Conservation (phyloP, 2,797 vertebrate genomes). For the Urocyon cinereoargenteus region DNA sequence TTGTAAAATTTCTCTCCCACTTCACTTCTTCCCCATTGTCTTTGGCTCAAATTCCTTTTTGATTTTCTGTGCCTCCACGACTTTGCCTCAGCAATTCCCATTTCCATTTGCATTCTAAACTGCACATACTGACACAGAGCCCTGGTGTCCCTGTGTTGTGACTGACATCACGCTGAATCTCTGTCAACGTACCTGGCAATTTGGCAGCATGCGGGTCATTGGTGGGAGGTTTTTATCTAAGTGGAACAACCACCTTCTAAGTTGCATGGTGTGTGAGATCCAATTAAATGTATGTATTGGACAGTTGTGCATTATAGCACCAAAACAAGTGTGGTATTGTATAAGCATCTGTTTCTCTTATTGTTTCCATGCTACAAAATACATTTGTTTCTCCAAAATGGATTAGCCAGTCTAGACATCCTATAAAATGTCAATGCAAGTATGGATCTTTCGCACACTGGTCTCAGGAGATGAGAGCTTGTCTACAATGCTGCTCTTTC, state of each 20-base stretch:
- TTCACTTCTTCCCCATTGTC: neutral
- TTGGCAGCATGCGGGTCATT: neutral
- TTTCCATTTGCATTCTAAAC: neutral
- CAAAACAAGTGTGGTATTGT: neutral
- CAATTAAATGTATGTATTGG: neutral
- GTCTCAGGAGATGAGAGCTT: conserved; percentile 83
- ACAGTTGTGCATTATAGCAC: neutral
- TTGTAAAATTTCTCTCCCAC: neutral
- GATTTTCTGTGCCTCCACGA: neutral
- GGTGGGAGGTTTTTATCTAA: neutral
- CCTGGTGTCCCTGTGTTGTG: neutral
- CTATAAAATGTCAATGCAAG: conserved; percentile 86
- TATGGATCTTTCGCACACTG: conserved; percentile 82
- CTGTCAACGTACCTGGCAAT: neutral
- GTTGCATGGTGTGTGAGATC: neutral
- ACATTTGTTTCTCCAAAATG: conserved; percentile 84
- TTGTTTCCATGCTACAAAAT: conserved; percentile 79
- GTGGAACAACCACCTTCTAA: neutral
- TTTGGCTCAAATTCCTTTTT: conserved; percentile 41
- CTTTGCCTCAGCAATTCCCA: neutral
- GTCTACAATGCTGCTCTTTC: conserved; percentile 76
- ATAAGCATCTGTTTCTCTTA: conserved; percentile 3
- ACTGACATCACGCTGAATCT: conserved; percentile 58
- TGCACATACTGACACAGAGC: neutral
- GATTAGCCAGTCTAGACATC: conserved; percentile 87